Conservation (phyloP, 2,797 vertebrate species). For the Poeciliopsis infans region DNA sequence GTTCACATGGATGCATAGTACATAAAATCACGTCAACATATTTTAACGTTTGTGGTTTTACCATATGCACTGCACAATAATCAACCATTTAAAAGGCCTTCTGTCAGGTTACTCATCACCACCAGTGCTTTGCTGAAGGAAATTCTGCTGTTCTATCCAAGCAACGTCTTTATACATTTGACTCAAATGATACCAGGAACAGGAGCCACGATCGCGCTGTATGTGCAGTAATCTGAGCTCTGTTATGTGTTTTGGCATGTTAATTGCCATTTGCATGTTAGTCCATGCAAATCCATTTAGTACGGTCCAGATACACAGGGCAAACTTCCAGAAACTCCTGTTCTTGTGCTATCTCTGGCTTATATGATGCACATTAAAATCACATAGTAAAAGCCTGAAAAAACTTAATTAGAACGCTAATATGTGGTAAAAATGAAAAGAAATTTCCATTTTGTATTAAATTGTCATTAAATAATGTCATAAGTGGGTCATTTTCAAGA, state of each 20-base stretch:
- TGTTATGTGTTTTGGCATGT: slow-evolving; percentile 1
- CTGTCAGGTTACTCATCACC: neutral
- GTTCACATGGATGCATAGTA: too few species aligned
- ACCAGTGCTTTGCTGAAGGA: neutral
- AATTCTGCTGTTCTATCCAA: neutral
- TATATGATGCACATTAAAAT: neutral
- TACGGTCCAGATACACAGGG: neutral
- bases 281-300: neutral
- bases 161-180: neutral
- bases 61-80: neutral
- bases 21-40: neutral
- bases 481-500: neutral
- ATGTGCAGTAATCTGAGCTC: neutral
- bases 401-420: neutral
- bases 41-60: neutral
- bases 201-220: neutral
- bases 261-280: neutral
- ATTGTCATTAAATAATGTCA: neutral
- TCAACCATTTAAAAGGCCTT: neutral
- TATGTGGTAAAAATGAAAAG: neutral
- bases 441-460: neutral
- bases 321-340: slow-evolving; percentile 2
- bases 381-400: neutral
- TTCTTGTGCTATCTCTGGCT: neutral
- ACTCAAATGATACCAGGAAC: neutral